These are phyloP conservation scores for Drosophila obscura DNA, from an alignment of 1,140 invertebrate species.

Conservation along the genomic window DNA sequence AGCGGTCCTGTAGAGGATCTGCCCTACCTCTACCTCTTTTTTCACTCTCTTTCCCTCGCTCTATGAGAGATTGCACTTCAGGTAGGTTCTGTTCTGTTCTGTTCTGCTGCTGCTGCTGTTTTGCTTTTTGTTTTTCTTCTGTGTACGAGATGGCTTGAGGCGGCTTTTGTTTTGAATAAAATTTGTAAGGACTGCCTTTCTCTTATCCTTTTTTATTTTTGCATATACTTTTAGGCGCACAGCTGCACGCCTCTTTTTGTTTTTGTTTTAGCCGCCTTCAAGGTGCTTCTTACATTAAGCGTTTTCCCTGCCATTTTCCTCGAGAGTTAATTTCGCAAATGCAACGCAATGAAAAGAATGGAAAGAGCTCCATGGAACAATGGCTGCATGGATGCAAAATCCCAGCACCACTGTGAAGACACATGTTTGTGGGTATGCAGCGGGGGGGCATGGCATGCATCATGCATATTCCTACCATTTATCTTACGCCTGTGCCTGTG, in stretches of 20 bases:
- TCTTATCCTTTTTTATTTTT: slow-evolving; percentile 6
- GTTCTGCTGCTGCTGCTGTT: slow-evolving; percentile 10
- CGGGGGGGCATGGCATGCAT: too few relatives aligned
- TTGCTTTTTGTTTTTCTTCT: slow-evolving; percentile 25
- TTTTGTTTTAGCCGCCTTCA: not conserved
- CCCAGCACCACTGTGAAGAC: slow-evolving; percentile 6
- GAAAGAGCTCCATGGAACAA: not conserved
- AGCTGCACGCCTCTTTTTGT: slow-evolving; percentile 29
- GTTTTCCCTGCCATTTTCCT: slow-evolving; percentile 25
- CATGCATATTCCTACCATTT: slow-evolving; percentile 25
- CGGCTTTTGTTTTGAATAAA: slow-evolving; percentile 58
- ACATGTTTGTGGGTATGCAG: slow-evolving; percentile 11
- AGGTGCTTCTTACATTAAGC: slow-evolving; percentile 59
- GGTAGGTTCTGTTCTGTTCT: slow-evolving; percentile 39
- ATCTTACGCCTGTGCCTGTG: slow-evolving; percentile 34
- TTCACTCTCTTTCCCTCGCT: not conserved
- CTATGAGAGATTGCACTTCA: slow-evolving; percentile 54
- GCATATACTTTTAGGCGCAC: slow-evolving; percentile 50
- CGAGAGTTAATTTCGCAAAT: slow-evolving; percentile 68
- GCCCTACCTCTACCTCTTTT: slow-evolving; percentile 3
- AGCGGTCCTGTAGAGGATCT: slow-evolving; percentile 42
- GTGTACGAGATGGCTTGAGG: slow-evolving; percentile 10
- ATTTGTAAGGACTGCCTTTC: slow-evolving; percentile 46
- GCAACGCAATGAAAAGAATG: slow-evolving; percentile 24
- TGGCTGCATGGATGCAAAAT: not conserved